phyloP scores from a whole-genome alignment of 2,797 vertebrate species.

The Poeciliopsis turneri region DNA sequence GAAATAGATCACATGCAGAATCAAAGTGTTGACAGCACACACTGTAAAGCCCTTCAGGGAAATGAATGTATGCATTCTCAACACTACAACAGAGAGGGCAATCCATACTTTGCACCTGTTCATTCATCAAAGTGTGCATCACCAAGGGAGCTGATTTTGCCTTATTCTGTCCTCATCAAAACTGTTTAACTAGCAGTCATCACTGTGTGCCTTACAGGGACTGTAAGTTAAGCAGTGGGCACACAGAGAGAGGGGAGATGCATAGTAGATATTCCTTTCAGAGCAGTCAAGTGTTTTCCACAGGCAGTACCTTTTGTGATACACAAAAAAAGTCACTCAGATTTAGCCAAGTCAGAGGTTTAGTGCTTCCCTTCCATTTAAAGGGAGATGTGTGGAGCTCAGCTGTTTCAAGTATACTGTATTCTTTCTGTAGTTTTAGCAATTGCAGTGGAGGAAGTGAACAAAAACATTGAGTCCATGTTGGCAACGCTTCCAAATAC shows the following conservation, averaged over 20 bases:
- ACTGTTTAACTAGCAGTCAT: conserved; percentile 56
- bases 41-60: conserved; percentile 18
- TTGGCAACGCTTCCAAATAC: neutral
- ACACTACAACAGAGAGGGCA: conserved; percentile 52
- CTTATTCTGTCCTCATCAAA: conserved; percentile 43
- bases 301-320: conserved; percentile 38
- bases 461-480: neutral
- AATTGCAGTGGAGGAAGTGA: neutral
- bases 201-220: conserved; percentile 36
- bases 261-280: conserved; percentile 45
- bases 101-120: conserved; percentile 61
- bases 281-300: conserved; percentile 43
- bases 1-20: conserved; percentile 9
- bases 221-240: conserved; percentile 53
- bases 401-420: neutral
- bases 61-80: conserved; percentile 47
- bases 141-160: conserved; percentile 58
- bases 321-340: conserved; percentile 35
- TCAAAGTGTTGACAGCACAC: conserved; percentile 13
- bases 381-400: conserved; percentile 7
- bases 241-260: conserved; percentile 55
- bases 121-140: conserved; percentile 68
- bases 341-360: conserved; percentile 29
- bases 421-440: neutral
- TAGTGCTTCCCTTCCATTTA: conserved; percentile 18